Percentiles rank a stretch among this genome's conserved stretches.
Evolutionary conservation across 2,888 invertebrate species (phyloP).

Genomic region (Agriopis leucophaearia): DNA sequence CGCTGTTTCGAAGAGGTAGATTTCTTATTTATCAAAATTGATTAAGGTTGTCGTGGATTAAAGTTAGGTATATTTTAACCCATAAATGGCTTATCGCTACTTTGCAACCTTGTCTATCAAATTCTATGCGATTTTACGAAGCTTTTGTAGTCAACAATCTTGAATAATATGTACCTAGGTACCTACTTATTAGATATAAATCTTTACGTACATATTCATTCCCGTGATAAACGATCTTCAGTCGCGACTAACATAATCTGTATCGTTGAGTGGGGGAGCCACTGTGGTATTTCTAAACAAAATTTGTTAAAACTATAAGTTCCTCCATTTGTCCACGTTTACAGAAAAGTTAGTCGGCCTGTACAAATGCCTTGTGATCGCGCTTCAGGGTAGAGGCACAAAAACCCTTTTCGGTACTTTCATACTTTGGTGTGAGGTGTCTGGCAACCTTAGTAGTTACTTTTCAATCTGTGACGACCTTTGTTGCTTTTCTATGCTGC

Average conservation of each 20-base stretch:
- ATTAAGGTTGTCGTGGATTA: no score
- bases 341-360: neutral
- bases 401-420: slow-evolving; percentile 26
- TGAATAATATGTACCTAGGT: neutral
- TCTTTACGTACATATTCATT: neutral
- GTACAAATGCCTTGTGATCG: slow-evolving; percentile 27
- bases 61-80: no score
- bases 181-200: neutral
- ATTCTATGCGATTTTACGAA: no score
- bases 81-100: no score
- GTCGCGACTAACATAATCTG: neutral
- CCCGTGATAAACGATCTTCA: slow-evolving; percentile 24
- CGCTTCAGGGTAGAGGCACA: slow-evolving; percentile 13
- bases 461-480: neutral
- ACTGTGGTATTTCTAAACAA: neutral
- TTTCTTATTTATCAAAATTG: no score
- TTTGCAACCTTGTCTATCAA: no score
- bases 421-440: neutral
- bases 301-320: neutral
- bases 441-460: neutral
- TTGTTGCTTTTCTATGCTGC: slow-evolving; percentile 1
- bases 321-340: neutral
- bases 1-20: no score
- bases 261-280: neutral
- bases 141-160: neutral